Evolutionary conservation across 2,797 vertebrate species (phyloP), one percentile per base, ranked within the genome.

Genomic region (Acanthurus lineatus): DNA sequence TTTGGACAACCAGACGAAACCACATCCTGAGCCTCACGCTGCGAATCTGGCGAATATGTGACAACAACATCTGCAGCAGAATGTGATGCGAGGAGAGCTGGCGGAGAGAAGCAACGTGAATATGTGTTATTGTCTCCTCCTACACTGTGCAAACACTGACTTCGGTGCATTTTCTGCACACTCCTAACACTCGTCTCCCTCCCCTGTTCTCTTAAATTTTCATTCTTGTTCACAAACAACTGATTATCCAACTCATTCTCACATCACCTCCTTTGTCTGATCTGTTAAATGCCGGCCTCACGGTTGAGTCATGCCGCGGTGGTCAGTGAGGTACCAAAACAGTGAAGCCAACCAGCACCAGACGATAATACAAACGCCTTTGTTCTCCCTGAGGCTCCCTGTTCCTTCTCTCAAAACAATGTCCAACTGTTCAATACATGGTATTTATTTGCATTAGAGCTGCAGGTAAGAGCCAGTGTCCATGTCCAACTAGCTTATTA

Each of bases 251-350:
- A 82, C 82, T 79, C 76, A 53, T 86, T 88, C 82, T 85, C 83
- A 92, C 83, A 81, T 89, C 81, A 83, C 76, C 84, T 90, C 82
- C 81, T 86, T 88, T 88, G 85, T 86, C 80, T 83, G 84, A 88
- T 79, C 61, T 83, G 88, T 86, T 87, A 90, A 93, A 90, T 87
- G 82, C 90, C 71, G 58, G 81, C 78, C 73, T 87, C 32, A 1
- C 32, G 71, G 72, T 79, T 90, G 89, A 92, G 84, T 93, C 90
- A 92, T 20, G 51, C 25, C 19, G 38, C 51, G 70, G 83, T 86
- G 84, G 84, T 88, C 88, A 85, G 80, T 17, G n/a, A 86, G 76
- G 77, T 81, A 83, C 58, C 56, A 52, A 74, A 67, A 61, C 72
- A 73, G 45, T 54, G 58, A 81, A 63, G 64, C 69, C 76, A 76